Evolutionary conservation across 2,888 invertebrate genomes (phyloP), one percentile per base, ranked within the genome.

Genomic region (Poecilobothrus nobilitatus): DNA sequence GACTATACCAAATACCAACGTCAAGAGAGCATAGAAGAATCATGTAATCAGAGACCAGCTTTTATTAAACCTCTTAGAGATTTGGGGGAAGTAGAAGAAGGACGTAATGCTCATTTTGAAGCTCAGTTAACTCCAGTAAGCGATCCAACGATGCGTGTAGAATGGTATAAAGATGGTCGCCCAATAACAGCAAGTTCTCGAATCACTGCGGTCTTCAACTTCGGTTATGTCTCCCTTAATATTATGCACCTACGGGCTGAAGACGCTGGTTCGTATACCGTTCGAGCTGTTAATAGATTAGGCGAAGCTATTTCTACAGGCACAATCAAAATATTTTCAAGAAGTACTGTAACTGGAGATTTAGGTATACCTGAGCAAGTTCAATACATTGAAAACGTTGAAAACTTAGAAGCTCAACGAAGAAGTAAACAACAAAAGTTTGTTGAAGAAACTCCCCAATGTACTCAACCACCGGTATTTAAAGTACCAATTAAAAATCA

Each of bases 241-340:
- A 96, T 98, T 84, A 87, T 95, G 90, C 96, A 97, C 90, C 91
- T 97, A 87, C 92, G 96, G 86, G 90, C 91, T 86, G 97, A 98
- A 89, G 98, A 99, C 89, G 91, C 93, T 79, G 97, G 97, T 84
- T 91, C 91, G 83, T 95, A 95, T 78, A 94, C 93, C 76, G 92
- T 92, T 80, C 89, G 94, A 78, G 95, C 95, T 84, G 90, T 92
- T 75, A 95, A 95, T 81, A 90, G 91, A 79, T 86, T 91, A 79
- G 95, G 95, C 75, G 95, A 95, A 84, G 94, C 95, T 75, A 87
- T 93, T 77, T 92, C 93, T 82, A 89, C 90, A 76, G 90, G 93
- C 73, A 86, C 87, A 70, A 87, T 94, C 72, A 86, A 85, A 80
- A 90, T 94, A 74, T 87, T 88, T 73, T 87, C 89, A 71, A 88